A percentile compares a stretch with the other conserved stretches of the same genome.
These are phyloP conservation scores for Micromesistius poutassou DNA, from an alignment of 2,797 vertebrate genomes.

Conservation along the genomic window DNA sequence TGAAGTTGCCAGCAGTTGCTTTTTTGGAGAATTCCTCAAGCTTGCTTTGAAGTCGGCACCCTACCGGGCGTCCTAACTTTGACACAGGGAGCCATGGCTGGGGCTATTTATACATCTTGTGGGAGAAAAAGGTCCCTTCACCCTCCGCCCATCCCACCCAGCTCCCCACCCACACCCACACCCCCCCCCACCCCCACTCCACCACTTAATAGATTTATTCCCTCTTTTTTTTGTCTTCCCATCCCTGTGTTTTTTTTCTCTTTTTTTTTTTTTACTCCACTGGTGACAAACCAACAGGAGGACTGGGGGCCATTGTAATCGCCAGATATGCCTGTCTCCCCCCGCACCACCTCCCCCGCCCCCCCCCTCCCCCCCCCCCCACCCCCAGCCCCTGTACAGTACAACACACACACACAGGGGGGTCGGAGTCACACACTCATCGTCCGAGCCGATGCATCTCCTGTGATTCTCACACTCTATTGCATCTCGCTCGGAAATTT, in stretches of 20 bases:
- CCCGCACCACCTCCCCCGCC: no score
- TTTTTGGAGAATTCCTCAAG: slow-evolving; percentile 81
- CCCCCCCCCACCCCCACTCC: slow-evolving; percentile 29
- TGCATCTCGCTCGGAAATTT: slow-evolving; percentile 81
- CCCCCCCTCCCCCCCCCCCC: no score
- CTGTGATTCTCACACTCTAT: slow-evolving; percentile 72
- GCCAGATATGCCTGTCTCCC: slow-evolving; percentile 17
- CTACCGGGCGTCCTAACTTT: slow-evolving; percentile 79
- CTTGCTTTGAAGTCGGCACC: slow-evolving; percentile 83
- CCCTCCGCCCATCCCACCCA: not conserved
- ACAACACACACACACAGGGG: not conserved
- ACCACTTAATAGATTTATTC: slow-evolving; percentile 44
- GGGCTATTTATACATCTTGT: slow-evolving; percentile 76
- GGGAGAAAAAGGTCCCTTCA: slow-evolving; percentile 52
- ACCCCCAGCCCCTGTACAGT: not conserved
- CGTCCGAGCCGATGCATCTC: slow-evolving; percentile 69
- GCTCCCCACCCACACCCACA: no score
- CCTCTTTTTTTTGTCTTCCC: not conserved
- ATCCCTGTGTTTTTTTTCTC: not conserved
- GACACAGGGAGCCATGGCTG: slow-evolving; percentile 77
- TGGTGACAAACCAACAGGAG: slow-evolving; percentile 16
- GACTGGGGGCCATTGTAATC: slow-evolving; percentile 22
- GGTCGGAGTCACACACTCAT: slow-evolving; percentile 54
- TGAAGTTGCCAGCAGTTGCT: slow-evolving; percentile 78
- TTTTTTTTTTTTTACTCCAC: slow-evolving; percentile 13